Evolutionary conservation across 2,113 vertebrate species (phyloP), one percentile per base, ranked within the genome.

Genomic region (Malurus alboscapulatus): DNA sequence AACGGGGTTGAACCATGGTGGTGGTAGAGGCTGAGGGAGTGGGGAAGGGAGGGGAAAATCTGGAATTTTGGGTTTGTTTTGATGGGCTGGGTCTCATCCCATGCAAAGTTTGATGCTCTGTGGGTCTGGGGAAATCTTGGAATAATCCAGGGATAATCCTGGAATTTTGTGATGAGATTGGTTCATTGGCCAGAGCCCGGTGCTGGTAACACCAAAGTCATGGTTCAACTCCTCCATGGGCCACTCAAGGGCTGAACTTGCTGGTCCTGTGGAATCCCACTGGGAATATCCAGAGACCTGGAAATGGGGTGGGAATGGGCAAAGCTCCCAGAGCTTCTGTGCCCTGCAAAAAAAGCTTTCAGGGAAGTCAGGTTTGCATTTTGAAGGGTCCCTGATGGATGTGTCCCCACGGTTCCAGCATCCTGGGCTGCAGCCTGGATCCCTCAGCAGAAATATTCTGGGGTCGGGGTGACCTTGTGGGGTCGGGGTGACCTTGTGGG

Each of bases 161-260:
- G 58, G 48, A 54, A 47, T 73, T 47, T 22, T 22, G 12, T 2
- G 5, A 2, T 32, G 81, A 47, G 26, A 17, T 32, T 14, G 17
- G 15, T 19, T 45, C 67, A 2, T 1, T 9, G 80, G 9, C 13
- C 54, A 8, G 26, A 36, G 53, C 9, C 7, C 8, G 54, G 22
- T 34, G 45, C 45, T 51, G 55, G 2, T 12, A 4, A 14, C 80
- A 26, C 57, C 8, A 2, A 25, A 27, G n/a, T 10, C 1, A 0
- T 10, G 51, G 26, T 26, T 72, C n/a, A 22, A 0, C 12, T 27
- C 26, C 38, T 53, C 26, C 2, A 29, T 6, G 19, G 36, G 26
- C 48, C 57, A 14, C 5, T 4, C 2, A 1, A 32, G 27, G 14
- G 40, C 0, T 72, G 38, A 11, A 5, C 10, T 32, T 4, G 32